phyloP scores from a whole-genome alignment of 2,797 vertebrate species.

The Valencia hispanica region DNA sequence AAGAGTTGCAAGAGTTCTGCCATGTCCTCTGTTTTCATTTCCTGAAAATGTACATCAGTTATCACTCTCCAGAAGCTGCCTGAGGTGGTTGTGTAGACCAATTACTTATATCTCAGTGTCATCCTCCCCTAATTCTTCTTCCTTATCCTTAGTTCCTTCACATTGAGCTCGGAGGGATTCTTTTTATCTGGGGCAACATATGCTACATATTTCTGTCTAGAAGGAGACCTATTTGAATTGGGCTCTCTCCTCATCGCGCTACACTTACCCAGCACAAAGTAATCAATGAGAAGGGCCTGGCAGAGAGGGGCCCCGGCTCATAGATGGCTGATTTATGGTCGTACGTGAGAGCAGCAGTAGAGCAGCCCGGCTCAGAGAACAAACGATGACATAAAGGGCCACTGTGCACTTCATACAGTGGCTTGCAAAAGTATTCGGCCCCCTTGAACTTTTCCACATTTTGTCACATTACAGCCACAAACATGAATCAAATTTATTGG shows the following conservation, averaged over 20 bases:
- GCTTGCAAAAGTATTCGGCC: too few species aligned
- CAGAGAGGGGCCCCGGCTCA: constrained; percentile 48
- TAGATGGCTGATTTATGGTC: constrained; percentile 71
- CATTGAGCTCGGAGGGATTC: constrained; percentile 23
- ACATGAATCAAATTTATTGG: too few species aligned
- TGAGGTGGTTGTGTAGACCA: constrained; percentile 46
- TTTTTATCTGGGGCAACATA: constrained; percentile 36
- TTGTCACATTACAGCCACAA: too few species aligned
- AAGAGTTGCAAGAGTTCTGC: not conserved
- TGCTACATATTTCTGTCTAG: constrained; percentile 61
- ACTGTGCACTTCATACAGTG: constrained; percentile 29
- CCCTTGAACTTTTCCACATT: too few species aligned
- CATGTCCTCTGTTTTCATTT: constrained; percentile 1
- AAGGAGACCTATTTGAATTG: constrained; percentile 73
- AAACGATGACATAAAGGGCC: constrained; percentile 45
- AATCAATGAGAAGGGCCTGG: constrained; percentile 72
- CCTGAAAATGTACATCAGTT: constrained; percentile 37
- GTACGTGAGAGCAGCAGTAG: constrained; percentile 37
- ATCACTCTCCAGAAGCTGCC: constrained; percentile 38
- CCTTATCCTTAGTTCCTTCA: constrained; percentile 22
- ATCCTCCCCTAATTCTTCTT: constrained; percentile 25
- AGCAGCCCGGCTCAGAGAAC: constrained; percentile 25
- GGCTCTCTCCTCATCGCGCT: constrained; percentile 66
- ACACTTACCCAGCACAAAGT: constrained; percentile 60
- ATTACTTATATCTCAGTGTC: constrained; percentile 57